These are phyloP conservation scores for Erythrocebus patas DNA, from an alignment of 2,113 vertebrate genomes.

Conservation along the genomic window DNA sequence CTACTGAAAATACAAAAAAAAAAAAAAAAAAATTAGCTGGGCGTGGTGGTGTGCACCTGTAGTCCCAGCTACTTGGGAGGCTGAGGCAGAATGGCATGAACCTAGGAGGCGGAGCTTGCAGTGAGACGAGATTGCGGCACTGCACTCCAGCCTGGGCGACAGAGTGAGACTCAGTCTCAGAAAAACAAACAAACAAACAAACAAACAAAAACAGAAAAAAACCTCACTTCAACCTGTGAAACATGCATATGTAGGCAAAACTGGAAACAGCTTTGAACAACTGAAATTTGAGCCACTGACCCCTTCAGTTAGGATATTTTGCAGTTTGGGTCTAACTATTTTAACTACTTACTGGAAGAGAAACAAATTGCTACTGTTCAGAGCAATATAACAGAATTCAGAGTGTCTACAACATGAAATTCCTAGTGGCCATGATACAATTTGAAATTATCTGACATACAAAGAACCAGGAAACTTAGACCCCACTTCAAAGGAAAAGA, in stretches of 20 bases:
- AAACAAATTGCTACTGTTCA: neutral
- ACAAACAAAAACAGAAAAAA: no score
- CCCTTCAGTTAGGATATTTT: neutral
- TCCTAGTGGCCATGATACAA: neutral
- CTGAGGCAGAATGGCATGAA: no score
- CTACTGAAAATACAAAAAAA: no score
- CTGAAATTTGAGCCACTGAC: neutral
- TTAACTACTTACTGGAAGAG: neutral
- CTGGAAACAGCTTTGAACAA: neutral
- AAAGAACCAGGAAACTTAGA: neutral
- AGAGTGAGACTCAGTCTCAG: no score
- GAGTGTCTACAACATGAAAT: neutral
- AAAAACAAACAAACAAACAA: no score
- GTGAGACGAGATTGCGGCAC: no score
- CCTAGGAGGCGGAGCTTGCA: no score
- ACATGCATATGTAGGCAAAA: neutral
- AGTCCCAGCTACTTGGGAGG: no score
- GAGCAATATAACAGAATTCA: neutral
- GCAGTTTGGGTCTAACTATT: neutral
- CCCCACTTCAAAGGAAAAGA: neutral
- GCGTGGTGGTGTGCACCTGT: no score
- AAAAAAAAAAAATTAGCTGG: no score
- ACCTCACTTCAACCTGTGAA: neutral
- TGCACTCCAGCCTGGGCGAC: no score
- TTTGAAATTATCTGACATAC: neutral